Base-by-base conservation (phyloP, 2,888 invertebrate species). In the Meloe dianella region DNA sequence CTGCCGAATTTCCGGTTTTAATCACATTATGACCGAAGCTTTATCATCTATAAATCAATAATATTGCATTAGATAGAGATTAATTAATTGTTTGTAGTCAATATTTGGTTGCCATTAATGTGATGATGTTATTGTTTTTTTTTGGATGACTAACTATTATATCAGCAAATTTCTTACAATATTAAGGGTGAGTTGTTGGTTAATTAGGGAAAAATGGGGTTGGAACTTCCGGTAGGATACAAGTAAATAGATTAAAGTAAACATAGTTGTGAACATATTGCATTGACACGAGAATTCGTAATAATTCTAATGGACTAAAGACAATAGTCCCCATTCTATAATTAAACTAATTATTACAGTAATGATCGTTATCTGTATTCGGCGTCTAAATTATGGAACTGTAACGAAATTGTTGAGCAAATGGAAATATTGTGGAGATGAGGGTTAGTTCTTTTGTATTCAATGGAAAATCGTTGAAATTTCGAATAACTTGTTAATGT, bases 1-100 rank as follows among this genome's bases (percentile, higher is more conserved):
- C 60, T 66, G 57, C 41, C 60, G 61, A 66, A 63, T 63, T 63
- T 66, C 63, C 30, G 63, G 7, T 66, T 38, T 59, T 60, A 60
- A 66, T 66, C 41, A 63, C 30, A 66, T 66, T 63, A 63, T 32
- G 41, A 63, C 2, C 17, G 2, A 17, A 41, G 8, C 8, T 47
- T 20, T 17, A 17, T 20, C 20, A 20, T 17, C 9, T 47, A 20
- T 9, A 12, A 51, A 51, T 51, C 12, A 24, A 51, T 35, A 35
- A 1, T 14, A 14, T 41, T n/a, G n/a, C 14, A 32, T 35, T 35
- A 12, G 35, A n/a, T n/a, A 35, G 12, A 12, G 14, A 35, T 35
- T 35, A 35, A 12, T 35, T 30, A 30, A 30, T 30, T 12, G 35
- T 12, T 35, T 4, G 1, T 12, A 35, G 2, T 35, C 12, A 35